Conservation (phyloP, 2,888 invertebrate species). For the Leucania comma region DNA sequence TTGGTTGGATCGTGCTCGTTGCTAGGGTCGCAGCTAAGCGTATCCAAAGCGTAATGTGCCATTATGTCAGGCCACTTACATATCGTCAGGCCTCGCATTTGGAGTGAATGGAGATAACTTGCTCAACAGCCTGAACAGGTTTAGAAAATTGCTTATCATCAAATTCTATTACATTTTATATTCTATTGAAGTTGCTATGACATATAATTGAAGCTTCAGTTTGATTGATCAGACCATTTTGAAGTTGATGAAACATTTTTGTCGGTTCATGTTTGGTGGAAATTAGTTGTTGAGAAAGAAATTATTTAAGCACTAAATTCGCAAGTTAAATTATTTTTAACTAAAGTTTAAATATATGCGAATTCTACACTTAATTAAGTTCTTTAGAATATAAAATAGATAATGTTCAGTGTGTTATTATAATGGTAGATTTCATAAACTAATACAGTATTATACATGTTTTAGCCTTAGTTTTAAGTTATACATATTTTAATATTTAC, state of each 20-base stretch:
- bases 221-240: slow-evolving; percentile 7
- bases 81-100: slow-evolving; percentile 85
- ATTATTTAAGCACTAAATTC: neutral
- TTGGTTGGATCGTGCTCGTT: slow-evolving; percentile 77
- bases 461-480: neutral
- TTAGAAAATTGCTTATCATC: slow-evolving; percentile 74
- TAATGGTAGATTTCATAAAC: too few relatives aligned
- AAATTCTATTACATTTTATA: slow-evolving; percentile 49
- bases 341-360: neutral
- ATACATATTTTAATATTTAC: neutral
- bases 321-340: neutral
- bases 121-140: slow-evolving; percentile 87
- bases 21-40: slow-evolving; percentile 83
- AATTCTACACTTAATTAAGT: neutral
- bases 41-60: slow-evolving; percentile 76
- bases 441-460: neutral
- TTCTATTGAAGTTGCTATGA: slow-evolving; percentile 41
- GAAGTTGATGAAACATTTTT: slow-evolving; percentile 4
- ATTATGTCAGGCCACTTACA: slow-evolving; percentile 81
- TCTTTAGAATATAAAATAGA: neutral
- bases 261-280: neutral
- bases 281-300: neutral
- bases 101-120: slow-evolving; percentile 87
- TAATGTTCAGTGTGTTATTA: neutral
- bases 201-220: slow-evolving; percentile 28